phyloP scores from a whole-genome alignment of 2,113 vertebrate species.

The Australoheros scitulus region DNA sequence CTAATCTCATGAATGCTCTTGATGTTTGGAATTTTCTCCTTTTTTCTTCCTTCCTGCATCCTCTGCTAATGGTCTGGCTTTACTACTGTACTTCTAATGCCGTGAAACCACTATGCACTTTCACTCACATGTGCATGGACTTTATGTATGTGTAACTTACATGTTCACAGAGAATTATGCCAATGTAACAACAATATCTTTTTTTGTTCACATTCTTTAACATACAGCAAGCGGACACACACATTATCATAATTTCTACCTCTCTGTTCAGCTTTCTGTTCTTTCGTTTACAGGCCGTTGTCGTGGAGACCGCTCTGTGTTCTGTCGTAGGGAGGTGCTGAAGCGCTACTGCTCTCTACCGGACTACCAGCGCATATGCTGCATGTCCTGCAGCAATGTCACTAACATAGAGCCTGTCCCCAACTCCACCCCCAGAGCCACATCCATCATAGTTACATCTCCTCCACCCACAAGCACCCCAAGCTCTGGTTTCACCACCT shows the following conservation, averaged over 20 bases:
- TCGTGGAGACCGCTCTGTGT: conserved; percentile 91
- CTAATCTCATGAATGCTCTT: conserved; percentile 53
- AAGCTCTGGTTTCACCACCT: conserved; percentile 23
- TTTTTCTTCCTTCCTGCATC: conserved; percentile 54
- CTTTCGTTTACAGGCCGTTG: conserved; percentile 91
- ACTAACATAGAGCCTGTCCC: conserved; percentile 45
- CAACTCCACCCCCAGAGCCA: conserved; percentile 32
- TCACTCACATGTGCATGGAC: conserved; percentile 13
- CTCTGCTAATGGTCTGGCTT: conserved; percentile 63
- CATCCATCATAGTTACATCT: neutral
- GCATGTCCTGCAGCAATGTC: conserved; percentile 86
- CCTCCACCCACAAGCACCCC: conserved; percentile 26
- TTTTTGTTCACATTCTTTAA: neutral
- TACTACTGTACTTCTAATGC: conserved; percentile 50
- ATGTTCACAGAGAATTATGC: neutral
- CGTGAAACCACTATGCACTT: conserved; percentile 47
- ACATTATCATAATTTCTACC: conserved; percentile 8
- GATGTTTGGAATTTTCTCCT: conserved; percentile 50
- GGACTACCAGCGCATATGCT: conserved; percentile 90
- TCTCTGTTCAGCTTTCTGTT: conserved; percentile 63
- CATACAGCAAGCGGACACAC: neutral
- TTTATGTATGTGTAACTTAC: conserved; percentile 8
- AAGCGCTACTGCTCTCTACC: conserved; percentile 90
- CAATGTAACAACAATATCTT: neutral
- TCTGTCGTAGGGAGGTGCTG: conserved; percentile 92